Percentiles rank a stretch among this genome's conserved stretches.
Conservation (phyloP, 1,140 invertebrate species). For the Megathymus violae region DNA sequence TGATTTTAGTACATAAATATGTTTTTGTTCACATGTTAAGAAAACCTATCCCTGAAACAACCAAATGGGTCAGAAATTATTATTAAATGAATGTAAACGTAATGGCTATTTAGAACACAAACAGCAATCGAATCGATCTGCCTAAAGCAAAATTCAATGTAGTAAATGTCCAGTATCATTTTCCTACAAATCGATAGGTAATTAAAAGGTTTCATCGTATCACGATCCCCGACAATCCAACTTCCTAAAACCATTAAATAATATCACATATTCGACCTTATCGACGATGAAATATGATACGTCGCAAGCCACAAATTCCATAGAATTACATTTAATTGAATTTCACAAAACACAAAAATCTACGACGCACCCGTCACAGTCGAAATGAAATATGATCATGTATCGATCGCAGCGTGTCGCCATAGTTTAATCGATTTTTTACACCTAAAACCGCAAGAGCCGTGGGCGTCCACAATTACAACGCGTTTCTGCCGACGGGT, state of each 20-base stretch:
- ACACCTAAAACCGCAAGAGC: slow-evolving; percentile 81
- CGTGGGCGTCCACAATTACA: slow-evolving; percentile 76
- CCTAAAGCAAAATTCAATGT: neutral
- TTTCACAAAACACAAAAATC: slow-evolving; percentile 77
- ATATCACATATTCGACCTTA: slow-evolving; percentile 47
- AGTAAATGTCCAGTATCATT: slow-evolving; percentile 9
- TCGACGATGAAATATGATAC: slow-evolving; percentile 69
- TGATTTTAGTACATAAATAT: too few species aligned
- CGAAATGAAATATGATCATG: slow-evolving; percentile 78
- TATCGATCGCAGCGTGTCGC: slow-evolving; percentile 80
- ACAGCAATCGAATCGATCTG: neutral
- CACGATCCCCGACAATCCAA: slow-evolving; percentile 44
- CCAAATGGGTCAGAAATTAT: too few species aligned
- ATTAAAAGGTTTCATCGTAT: slow-evolving; percentile 42
- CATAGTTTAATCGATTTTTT: slow-evolving; percentile 82
- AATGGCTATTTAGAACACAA: too few species aligned
- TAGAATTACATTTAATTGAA: slow-evolving; percentile 77
- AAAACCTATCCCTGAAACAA: too few species aligned
- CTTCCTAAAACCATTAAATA: slow-evolving; percentile 49
- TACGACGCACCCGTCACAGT: slow-evolving; percentile 63
- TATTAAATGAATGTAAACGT: too few species aligned
- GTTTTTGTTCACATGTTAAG: too few species aligned
- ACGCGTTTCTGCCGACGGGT: slow-evolving; percentile 70
- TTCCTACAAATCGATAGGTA: slow-evolving; percentile 26
- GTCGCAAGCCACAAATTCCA: slow-evolving; percentile 53